Evolutionary conservation across 1,140 invertebrate genomes (phyloP), one percentile per base, ranked within the genome.

Genomic region (Leptopilina clavipes): DNA sequence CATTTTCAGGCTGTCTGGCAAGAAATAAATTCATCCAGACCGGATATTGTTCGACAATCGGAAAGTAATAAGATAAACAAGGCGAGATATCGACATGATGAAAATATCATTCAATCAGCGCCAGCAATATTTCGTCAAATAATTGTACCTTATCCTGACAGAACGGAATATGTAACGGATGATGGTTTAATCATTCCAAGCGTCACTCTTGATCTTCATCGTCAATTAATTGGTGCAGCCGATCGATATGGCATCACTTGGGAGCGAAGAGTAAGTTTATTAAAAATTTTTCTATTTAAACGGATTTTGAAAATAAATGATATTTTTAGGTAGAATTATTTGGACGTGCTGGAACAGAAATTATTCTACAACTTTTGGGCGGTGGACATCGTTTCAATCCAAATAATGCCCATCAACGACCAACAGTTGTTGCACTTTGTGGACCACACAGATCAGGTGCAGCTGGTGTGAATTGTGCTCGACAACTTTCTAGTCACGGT

Each of bases 401-500:
- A n/a, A 93, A 94, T 75, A 97, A 97, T 86, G 92, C 92, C 17
- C 96, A 97, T 85, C 96, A 97, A 85, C 93, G 93, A 90, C 96
- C 96, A 19, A 93, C 92, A 12, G 94, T 97, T 18, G 93, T 95
- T 19, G 92, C 95, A 3, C 87, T 97, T 3, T 95, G 94, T 88
- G 95, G 94, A 3, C 90, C 93, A 3, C 93, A 95, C 83, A 87
- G 92, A 84, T 88, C 91, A 56, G 95, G 95, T 78, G 96, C 95
- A 19, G 92, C 94, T 48, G 95, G 94, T 73, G 93, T 95, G 9
- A 93, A 94, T 70, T 93, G 95, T 78, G 95, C 95, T 73, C 92
- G 97, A 18, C 95, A 97, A 84, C 91, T 98, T 59, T 93, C 95
- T 18, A 94, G 95, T 84, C 96, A 97, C 85, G 95, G 95, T 31